Conservation (phyloP, 1,140 invertebrate genomes). For the Sitobion miscanthi region DNA sequence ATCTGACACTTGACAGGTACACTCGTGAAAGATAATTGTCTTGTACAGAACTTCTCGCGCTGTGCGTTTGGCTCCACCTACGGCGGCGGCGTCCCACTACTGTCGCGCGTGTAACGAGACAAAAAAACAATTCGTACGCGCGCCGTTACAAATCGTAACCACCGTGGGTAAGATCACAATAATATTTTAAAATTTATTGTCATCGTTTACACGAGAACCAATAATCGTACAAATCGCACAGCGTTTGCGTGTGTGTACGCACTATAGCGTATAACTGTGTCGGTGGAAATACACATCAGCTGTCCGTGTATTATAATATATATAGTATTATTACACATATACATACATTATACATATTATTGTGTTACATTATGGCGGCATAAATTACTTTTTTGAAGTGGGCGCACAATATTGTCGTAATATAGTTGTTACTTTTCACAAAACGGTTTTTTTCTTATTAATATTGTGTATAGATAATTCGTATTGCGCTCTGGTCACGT, state of each 20-base stretch:
- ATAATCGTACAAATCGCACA: conserved; percentile 17
- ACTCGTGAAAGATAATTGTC: conserved; percentile 44
- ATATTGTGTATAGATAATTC: not conserved
- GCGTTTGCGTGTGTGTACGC: not conserved
- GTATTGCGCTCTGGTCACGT: not conserved
- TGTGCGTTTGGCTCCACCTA: conserved; percentile 46
- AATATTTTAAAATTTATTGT: not conserved
- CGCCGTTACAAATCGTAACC: not conserved
- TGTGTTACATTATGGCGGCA: not conserved
- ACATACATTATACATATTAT: too few species aligned
- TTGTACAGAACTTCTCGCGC: conserved; percentile 27
- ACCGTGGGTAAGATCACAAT: not conserved
- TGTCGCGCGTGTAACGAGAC: not conserved
- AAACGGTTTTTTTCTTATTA: not conserved
- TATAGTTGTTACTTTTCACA: not conserved
- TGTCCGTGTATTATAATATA: not conserved
- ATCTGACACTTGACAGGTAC: conserved; percentile 55
- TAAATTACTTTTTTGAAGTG: not conserved
- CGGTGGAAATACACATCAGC: not conserved
- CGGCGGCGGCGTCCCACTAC: conserved; percentile 47
- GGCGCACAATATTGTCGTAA: not conserved
- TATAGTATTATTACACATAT: too few species aligned
- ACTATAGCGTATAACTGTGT: not conserved
- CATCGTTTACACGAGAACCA: not conserved
- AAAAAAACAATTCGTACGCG: not conserved